These are phyloP conservation scores for Diloba caeruleocephala DNA, from an alignment of 2,888 invertebrate genomes.

Conservation along the genomic window DNA sequence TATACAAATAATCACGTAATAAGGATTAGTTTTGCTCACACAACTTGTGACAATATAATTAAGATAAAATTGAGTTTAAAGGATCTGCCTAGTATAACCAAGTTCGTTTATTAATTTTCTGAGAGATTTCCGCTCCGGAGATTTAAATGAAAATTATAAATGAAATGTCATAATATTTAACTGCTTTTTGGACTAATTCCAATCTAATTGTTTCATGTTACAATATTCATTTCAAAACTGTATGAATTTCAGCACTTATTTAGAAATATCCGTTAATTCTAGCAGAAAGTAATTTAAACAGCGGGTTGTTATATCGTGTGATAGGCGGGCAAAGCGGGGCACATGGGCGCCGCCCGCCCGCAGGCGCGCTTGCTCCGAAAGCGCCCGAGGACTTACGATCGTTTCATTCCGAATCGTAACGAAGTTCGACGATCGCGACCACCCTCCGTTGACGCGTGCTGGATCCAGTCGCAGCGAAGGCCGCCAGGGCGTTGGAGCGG, in stretches of 20 bases:
- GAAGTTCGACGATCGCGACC: slow-evolving; percentile 86
- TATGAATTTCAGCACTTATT: slow-evolving; percentile 40
- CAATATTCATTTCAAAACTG: slow-evolving; percentile 23
- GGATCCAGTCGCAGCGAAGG: slow-evolving; percentile 85
- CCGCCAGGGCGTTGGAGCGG: slow-evolving; percentile 86
- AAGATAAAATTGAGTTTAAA: slow-evolving; percentile 16
- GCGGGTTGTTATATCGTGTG: slow-evolving; percentile 71
- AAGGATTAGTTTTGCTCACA: slow-evolving; percentile 16
- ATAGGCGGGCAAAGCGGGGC: slow-evolving; percentile 75
- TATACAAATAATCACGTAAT: slow-evolving; percentile 6
- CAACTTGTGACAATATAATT: slow-evolving; percentile 16
- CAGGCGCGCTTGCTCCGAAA: slow-evolving; percentile 86
- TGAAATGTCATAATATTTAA: slow-evolving; percentile 1
- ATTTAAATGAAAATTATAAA: slow-evolving; percentile 8
- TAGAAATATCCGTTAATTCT: slow-evolving; percentile 63
- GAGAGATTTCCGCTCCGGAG: neutral
- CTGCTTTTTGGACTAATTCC: neutral
- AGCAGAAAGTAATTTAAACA: slow-evolving; percentile 76
- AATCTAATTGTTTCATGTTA: slow-evolving; percentile 12
- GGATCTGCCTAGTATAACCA: slow-evolving; percentile 3
- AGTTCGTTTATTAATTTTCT: slow-evolving; percentile 11
- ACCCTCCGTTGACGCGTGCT: slow-evolving; percentile 85
- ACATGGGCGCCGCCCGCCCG: slow-evolving; percentile 83
- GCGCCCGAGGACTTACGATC: slow-evolving; percentile 85
- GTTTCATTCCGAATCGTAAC: slow-evolving; percentile 85